Evolutionary conservation across 2,113 vertebrate species (phyloP).

Genomic region (Leucoraja erinaceus): DNA sequence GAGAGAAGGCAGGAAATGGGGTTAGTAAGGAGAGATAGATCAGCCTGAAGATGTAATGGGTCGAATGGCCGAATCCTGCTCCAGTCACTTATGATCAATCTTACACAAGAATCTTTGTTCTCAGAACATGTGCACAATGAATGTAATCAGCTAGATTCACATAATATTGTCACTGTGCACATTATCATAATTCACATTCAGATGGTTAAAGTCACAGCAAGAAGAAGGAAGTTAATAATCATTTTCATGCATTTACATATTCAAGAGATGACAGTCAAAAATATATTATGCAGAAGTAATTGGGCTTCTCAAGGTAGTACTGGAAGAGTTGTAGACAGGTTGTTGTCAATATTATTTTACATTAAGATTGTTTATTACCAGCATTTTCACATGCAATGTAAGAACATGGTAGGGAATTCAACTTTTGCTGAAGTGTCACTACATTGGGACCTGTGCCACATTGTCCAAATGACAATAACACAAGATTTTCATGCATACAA

Average conservation of each 20-base stretch:
- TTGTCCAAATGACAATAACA: no score
- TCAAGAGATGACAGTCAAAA: slow-evolving; percentile 17
- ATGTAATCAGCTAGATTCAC: background rate
- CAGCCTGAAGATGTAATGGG: no score
- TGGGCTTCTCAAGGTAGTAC: slow-evolving; percentile 1
- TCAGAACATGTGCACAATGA: background rate
- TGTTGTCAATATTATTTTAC: background rate
- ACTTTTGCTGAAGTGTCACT: no score
- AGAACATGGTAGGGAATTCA: background rate
- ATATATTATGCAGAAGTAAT: slow-evolving; percentile 21
- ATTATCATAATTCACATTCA: slow-evolving; percentile 24
- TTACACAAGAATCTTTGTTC: background rate
- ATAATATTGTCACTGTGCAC: slow-evolving; percentile 15
- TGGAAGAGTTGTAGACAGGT: background rate
- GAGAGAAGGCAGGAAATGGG: no score
- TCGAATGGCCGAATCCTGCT: no score
- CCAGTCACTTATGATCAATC: background rate
- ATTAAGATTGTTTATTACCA: slow-evolving; percentile 16
- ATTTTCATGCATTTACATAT: background rate
- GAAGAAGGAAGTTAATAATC: slow-evolving; percentile 11
- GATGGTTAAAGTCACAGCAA: background rate
- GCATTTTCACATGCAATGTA: slow-evolving; percentile 4
- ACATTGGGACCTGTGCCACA: no score
- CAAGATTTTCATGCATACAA: no score
- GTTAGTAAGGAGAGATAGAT: no score